Evolutionary conservation across 2,113 vertebrate species (phyloP).

Genomic region (Nyctereutes procyonoides): DNA sequence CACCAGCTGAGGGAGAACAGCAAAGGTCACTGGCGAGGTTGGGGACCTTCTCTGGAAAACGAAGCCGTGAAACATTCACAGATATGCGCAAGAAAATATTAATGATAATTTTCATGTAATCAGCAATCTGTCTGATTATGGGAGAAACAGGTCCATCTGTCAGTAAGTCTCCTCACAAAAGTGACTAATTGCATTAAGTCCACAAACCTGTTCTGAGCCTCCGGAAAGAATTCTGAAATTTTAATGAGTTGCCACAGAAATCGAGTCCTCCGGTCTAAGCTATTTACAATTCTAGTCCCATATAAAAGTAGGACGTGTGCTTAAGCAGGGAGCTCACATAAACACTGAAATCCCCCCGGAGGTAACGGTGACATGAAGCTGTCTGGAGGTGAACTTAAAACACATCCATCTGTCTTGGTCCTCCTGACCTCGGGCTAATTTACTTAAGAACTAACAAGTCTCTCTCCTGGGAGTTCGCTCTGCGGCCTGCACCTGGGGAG

Average conservation of each 20-base stretch:
- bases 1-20: constrained; percentile 74
- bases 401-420: not conserved
- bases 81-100: constrained; percentile 54
- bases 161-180: constrained; percentile 58
- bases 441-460: not conserved
- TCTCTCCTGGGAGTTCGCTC: not conserved
- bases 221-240: constrained; percentile 54
- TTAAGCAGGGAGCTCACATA: not conserved
- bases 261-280: not conserved
- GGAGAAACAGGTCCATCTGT: constrained; percentile 60
- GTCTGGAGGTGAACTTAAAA: not conserved
- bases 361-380: not conserved
- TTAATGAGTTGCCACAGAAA: constrained; percentile 57
- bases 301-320: not conserved
- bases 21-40: constrained; percentile 86
- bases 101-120: constrained; percentile 72
- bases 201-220: constrained; percentile 17
- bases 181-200: constrained; percentile 56
- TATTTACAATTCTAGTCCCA: not conserved
- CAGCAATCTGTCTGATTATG: constrained; percentile 46
- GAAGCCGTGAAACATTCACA: constrained; percentile 66
- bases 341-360: not conserved
- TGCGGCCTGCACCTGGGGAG: not conserved
- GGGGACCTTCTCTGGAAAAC: constrained; percentile 81
- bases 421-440: not conserved